Evolutionary conservation across 2,797 vertebrate genomes (phyloP).

Genomic region (Tinamus major): DNA sequence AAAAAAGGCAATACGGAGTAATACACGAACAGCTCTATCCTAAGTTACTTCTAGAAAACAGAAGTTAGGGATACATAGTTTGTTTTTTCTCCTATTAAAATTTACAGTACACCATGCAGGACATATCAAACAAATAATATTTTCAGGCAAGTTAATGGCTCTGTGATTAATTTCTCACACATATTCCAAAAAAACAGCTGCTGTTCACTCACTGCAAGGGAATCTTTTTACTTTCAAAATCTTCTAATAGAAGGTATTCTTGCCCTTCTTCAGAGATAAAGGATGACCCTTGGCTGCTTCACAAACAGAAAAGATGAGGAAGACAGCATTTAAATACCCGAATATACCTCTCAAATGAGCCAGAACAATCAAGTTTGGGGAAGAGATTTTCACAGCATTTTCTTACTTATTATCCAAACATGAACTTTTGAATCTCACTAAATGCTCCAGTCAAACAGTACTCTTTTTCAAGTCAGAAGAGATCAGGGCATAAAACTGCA

Average conservation of each 20-base stretch:
- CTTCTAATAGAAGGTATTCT: constrained; percentile 96
- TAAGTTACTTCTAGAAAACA: background rate
- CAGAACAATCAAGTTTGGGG: background rate
- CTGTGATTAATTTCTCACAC: constrained; percentile 75
- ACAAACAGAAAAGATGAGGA: constrained; percentile 79
- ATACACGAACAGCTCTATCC: background rate
- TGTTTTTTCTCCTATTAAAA: constrained; percentile 34
- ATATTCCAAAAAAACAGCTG: constrained; percentile 64
- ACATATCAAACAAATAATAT: constrained; percentile 17
- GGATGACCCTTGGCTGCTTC: constrained; percentile 83
- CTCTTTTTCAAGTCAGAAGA: background rate
- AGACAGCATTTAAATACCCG: constrained; percentile 59
- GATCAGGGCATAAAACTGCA: constrained; percentile 3
- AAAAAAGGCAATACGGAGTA: background rate
- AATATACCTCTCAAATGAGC: background rate
- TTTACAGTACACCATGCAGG: constrained; percentile 76
- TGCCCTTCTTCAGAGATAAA: constrained; percentile 88
- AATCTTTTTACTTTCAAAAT: constrained; percentile 97
- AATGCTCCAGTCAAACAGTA: constrained; percentile 13
- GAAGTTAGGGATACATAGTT: background rate
- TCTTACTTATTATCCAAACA: background rate
- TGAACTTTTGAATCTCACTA: background rate
- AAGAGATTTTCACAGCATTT: background rate
- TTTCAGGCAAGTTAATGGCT: constrained; percentile 71
- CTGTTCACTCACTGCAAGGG: constrained; percentile 89